Conservation (phyloP, 2,797 vertebrate genomes). For the Pelochelys cantorii region DNA sequence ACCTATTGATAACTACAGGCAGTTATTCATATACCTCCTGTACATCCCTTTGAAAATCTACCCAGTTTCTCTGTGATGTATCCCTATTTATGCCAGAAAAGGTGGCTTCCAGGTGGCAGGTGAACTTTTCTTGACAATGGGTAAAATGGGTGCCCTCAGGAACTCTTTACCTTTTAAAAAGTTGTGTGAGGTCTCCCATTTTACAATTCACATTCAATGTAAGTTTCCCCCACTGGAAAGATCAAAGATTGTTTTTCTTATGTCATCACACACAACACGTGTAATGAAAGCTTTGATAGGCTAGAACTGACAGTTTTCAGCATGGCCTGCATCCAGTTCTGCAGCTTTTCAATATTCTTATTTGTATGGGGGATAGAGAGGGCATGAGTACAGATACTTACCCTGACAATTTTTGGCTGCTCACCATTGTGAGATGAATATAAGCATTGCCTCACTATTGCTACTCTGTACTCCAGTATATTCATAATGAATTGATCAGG, state of each 20-base stretch:
- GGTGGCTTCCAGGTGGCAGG: conserved; percentile 48
- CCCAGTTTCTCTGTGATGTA: not conserved
- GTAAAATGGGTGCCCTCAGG: conserved; percentile 62
- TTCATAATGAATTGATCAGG: conserved; percentile 7
- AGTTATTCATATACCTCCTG: conserved; percentile 51
- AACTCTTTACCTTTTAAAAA: conserved; percentile 52
- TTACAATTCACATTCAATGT: conserved; percentile 60
- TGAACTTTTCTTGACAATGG: conserved; percentile 44
- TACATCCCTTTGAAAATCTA: conserved; percentile 55
- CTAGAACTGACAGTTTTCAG: conserved; percentile 65
- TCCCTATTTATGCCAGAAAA: conserved; percentile 57
- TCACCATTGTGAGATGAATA: conserved; percentile 22
- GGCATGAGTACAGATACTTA: conserved; percentile 54
- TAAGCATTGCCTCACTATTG: conserved; percentile 11
- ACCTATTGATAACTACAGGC: conserved; percentile 51
- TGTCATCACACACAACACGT: conserved; percentile 50
- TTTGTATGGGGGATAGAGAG: not conserved
- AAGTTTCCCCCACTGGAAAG: not conserved
- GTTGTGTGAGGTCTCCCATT: conserved; percentile 40
- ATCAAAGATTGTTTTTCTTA: conserved; percentile 66
- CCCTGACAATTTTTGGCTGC: conserved; percentile 40
- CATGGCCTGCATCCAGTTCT: conserved; percentile 43
- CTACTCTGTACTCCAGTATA: not conserved
- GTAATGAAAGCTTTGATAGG: conserved; percentile 62
- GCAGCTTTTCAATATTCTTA: conserved; percentile 46